Evolutionary conservation across 2,797 vertebrate genomes (phyloP), one percentile per base, ranked within the genome.

Genomic region (Xyrichtys novacula): DNA sequence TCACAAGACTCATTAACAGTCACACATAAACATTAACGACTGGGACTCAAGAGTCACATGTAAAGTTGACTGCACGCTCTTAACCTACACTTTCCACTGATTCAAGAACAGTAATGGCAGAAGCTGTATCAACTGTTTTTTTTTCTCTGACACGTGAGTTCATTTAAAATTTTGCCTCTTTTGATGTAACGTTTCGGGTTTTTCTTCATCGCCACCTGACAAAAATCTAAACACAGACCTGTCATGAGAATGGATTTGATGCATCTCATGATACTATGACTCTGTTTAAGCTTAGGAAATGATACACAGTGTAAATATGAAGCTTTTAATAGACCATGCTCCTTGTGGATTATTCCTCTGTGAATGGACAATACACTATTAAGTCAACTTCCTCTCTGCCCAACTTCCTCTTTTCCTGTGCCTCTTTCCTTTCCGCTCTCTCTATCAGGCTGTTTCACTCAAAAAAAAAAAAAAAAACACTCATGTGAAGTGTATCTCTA

Each of bases 381-480:
- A 68, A 61, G 42, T 78, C 73, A 80, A 40, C 74, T 80, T 89
- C 84, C 86, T 69, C 32, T 74, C 26, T 80, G 46, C 54, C 40
- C 31, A 64, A 42, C 67, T 76, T 78, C 71, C 53, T 80, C 25
- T 71, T 65, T 78, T 84, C 75, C 81, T 74, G 63, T 71, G 34
- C 39, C 48, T 44, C 56, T 40, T 73, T 73, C 65, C 74, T 68
- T 68, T 72, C 59, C 53, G 40, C 16, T 75, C 36, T 60, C 15
- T 64, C 60, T 7, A 39, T 68, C 40, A 29, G 4, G 19, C 44
- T 36, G 34, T 9, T 32, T 57, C 19, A 52, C 20, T 57, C 20
- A 42, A 42, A 42, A 10, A 36, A 36, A 36, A 36, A 36, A 36
- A 17, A 42, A 60, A 42, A 67, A 61, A 69, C 1, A 4, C 22